Evolutionary conservation across 2,888 invertebrate species (phyloP), one percentile per base, ranked within the genome.

Genomic region (Allygus modestus): DNA sequence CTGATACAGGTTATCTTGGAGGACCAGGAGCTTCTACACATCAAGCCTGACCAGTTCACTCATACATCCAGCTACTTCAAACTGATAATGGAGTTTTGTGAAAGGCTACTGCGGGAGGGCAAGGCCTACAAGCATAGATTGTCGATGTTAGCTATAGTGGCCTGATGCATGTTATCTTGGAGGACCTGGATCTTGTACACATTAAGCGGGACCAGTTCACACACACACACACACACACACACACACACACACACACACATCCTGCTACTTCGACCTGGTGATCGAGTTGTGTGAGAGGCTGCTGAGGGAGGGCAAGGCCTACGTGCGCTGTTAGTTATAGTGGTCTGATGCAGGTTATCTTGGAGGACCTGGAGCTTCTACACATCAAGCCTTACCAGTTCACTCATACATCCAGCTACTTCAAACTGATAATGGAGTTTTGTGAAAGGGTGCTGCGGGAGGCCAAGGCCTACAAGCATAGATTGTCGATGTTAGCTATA

Each of bases 331-430:
- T n/a, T n/a, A n/a, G n/a, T n/a, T n/a, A n/a, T n/a, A n/a, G n/a
- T n/a, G n/a, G n/a, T 37, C 37, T 5, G n/a, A 83, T 73, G 9
- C 86, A 93, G 92, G 93, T 93, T 0, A 99, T 99, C 89, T 91
- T 99, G 83, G 97, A 98, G 90, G 99, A 99, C 91, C 93, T 99
- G 37, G 93, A 95, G 86, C 93, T 98, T 94, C 90, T 99, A 77
- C 94, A 98, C 89, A 96, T 99, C 83, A 96, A 97, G 89, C 97
- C 98, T 0, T 98, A 99, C 90, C 89, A 94, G 79, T 98, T 97
- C 90, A 97, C 98, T 0, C 97, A 98, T 90, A 98, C 99, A 0
- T 99, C 99, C 0, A 97, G 99, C 90, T 97, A 99, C 91, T 99
- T 99, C 90, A 99, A 99, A 89, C 90, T 95, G 85, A 96, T 99